These are phyloP conservation scores for Hoplostethus atlanticus DNA, from an alignment of 2,797 vertebrate genomes.

Conservation along the genomic window DNA sequence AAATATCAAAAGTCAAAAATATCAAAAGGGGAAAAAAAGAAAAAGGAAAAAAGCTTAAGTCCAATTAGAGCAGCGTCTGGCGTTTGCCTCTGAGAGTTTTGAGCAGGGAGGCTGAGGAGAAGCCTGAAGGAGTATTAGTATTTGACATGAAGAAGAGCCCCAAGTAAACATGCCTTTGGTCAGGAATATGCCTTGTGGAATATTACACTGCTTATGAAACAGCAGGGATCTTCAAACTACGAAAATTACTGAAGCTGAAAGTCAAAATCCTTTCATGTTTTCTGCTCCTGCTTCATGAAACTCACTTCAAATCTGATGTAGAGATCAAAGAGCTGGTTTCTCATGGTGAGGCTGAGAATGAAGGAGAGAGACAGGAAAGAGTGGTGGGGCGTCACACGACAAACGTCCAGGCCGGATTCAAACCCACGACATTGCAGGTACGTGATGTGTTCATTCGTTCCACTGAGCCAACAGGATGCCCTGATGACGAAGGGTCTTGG, in stretches of 20 bases:
- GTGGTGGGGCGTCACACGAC: too few relatives aligned
- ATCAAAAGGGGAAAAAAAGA: neutral
- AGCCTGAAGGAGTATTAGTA: neutral
- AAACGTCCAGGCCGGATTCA: too few relatives aligned
- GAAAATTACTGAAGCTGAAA: conserved; percentile 25
- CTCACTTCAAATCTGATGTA: neutral
- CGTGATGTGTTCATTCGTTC: too few relatives aligned
- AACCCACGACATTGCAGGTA: too few relatives aligned
- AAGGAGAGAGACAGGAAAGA: too few relatives aligned
- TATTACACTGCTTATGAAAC: conserved; percentile 34
- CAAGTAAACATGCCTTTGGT: conserved; percentile 21
- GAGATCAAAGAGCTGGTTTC: conserved; percentile 10
- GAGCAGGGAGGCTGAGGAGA: neutral
- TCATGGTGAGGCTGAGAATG: too few relatives aligned
- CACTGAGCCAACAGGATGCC: too few relatives aligned
- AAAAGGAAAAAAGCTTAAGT: neutral
- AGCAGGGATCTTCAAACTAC: conserved; percentile 30
- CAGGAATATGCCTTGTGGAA: conserved; percentile 1
- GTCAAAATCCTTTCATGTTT: conserved; percentile 36
- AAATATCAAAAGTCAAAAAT: neutral
- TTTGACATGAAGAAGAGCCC: conserved; percentile 17
- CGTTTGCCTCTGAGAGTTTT: neutral
- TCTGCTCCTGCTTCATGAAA: neutral
- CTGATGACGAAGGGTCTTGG: too few relatives aligned
- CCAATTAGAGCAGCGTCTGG: neutral